These are phyloP conservation scores for Sebastes hubbsi DNA, from an alignment of 2,797 vertebrate genomes.

Conservation along the genomic window DNA sequence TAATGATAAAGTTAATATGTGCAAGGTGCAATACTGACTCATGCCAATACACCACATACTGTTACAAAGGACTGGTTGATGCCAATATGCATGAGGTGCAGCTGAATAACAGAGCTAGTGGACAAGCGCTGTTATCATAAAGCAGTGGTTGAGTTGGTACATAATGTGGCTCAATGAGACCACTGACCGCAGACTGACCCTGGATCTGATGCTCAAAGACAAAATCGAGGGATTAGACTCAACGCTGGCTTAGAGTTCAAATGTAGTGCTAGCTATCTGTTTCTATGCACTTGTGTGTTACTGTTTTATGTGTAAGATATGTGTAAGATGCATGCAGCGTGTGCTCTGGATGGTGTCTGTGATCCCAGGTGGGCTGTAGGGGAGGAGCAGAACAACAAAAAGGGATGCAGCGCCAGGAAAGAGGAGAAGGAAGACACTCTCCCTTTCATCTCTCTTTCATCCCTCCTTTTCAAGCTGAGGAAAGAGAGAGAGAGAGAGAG, in stretches of 20 bases:
- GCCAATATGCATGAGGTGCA: background rate
- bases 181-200: constrained; percentile 17
- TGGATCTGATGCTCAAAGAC: background rate
- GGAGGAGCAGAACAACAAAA: constrained; percentile 57
- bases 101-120: background rate
- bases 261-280: background rate
- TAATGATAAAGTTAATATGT: constrained; percentile 7
- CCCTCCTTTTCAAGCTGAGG: constrained; percentile 63
- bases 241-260: background rate
- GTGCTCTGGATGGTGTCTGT: constrained; percentile 48
- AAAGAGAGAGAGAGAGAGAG: constrained; percentile 8
- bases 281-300: background rate
- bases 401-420: constrained; percentile 57
- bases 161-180: constrained; percentile 5
- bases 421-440: constrained; percentile 66
- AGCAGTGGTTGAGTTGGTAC: background rate
- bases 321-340: no score
- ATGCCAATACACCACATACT: background rate
- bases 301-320: background rate
- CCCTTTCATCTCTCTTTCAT: constrained; percentile 79
- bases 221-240: no score
- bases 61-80: background rate
- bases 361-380: constrained; percentile 70
- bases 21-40: constrained; percentile 11
- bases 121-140: constrained; percentile 2